Evolutionary conservation across 2,113 vertebrate species (phyloP).

Genomic region (Cryptomyrus ogoouensis): DNA sequence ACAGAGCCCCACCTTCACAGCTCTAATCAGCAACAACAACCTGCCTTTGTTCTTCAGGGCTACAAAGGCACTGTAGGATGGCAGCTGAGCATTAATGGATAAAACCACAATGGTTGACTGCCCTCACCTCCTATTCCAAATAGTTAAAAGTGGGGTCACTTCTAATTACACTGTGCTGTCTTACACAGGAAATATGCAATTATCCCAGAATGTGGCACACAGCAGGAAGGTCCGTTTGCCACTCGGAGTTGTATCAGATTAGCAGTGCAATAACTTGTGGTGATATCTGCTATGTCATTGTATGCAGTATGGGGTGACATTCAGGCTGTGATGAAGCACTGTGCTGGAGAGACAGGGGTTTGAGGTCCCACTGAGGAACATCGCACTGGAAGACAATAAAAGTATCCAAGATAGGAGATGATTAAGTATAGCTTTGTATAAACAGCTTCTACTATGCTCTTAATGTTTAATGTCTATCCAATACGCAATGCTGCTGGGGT

Average conservation of each 20-base stretch:
- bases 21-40: neutral
- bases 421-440: neutral
- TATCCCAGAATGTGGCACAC: neutral
- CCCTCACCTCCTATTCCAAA: neutral
- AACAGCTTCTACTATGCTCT: neutral
- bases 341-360: neutral
- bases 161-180: neutral
- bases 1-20: neutral
- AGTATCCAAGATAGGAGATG: neutral
- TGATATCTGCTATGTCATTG: neutral
- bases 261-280: neutral
- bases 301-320: neutral
- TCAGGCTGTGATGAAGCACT: neutral
- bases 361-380: neutral
- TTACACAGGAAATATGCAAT: neutral
- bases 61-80: neutral
- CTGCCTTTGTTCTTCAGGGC: neutral
- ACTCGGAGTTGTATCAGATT: neutral
- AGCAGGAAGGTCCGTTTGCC: neutral
- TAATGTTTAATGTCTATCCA: neutral
- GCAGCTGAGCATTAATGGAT: neutral
- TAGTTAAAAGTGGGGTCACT: neutral
- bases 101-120: neutral
- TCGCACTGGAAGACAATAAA: neutral
- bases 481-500: too few relatives aligned